phyloP scores from a whole-genome alignment of 2,888 invertebrate species.

The Andrena haemorrhoa region DNA sequence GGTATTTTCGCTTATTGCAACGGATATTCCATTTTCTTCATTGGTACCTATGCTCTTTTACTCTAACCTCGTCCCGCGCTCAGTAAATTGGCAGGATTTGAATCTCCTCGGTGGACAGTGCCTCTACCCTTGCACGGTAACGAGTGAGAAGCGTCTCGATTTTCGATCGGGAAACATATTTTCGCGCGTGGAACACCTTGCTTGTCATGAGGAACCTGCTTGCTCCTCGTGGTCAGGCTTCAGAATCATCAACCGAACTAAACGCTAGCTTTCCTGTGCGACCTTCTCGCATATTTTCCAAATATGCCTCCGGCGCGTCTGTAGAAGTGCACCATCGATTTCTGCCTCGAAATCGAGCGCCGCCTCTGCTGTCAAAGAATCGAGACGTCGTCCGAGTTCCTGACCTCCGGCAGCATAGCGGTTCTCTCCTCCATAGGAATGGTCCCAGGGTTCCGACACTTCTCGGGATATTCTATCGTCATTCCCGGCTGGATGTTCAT shows the following conservation, averaged over 20 bases:
- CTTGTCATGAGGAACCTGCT: not conserved
- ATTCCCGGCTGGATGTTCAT: constrained; percentile 77
- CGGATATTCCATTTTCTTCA: not conserved
- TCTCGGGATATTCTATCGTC: constrained; percentile 18
- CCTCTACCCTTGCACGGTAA: not conserved
- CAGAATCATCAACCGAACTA: constrained; percentile 1
- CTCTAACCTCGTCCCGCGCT: not conserved
- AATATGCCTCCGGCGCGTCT: constrained; percentile 41
- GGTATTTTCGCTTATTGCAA: constrained; percentile 36
- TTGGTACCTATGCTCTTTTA: not conserved
- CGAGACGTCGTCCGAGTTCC: constrained; percentile 66
- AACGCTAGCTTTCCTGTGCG: constrained; percentile 43
- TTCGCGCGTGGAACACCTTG: not conserved
- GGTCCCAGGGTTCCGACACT: constrained; percentile 23
- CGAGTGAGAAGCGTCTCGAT: not conserved
- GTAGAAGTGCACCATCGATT: constrained; percentile 48
- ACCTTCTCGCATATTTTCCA: constrained; percentile 43
- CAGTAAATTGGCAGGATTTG: constrained; percentile 24
- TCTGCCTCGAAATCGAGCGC: constrained; percentile 46
- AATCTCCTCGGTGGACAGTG: constrained; percentile 19
- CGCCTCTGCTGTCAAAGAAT: constrained; percentile 66
- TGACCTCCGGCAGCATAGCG: constrained; percentile 50
- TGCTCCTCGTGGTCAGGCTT: not conserved
- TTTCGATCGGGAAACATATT: not conserved
- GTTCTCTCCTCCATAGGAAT: constrained; percentile 66